Evolutionary conservation across 2,888 invertebrate species (phyloP), one percentile per base, ranked within the genome.

Genomic region (Corbicula japonica): DNA sequence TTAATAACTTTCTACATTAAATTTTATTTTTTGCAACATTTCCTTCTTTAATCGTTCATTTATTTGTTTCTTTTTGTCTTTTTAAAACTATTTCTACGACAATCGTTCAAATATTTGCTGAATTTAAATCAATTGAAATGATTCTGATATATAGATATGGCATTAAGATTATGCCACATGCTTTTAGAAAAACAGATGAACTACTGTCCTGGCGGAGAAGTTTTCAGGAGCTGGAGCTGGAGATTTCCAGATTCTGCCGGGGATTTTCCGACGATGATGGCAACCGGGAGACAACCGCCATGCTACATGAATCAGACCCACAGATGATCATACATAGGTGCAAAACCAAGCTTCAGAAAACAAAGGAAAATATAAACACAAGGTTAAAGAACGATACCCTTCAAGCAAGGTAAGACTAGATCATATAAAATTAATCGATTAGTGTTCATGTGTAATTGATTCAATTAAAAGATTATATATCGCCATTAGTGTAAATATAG

Each of bases 271-370:
- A 58, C 8, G 65, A 44, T 8, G 46, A 63, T 1, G 66, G 38
- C 15, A 70, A 66, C 15, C 21, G 28, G 15, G 73, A 75, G 23
- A 21, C 32, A 30, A 74, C 76, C 1, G 30, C 60, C 15, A 15
- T 58, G n/a, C 8, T 32, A 0, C 54, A 50, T 26, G 78, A 83
- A 12, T 50, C 58, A 0, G 83, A 83, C 34, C 76, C 80, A 30
- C 56, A 75, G n/a, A 75, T 54, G 18, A 56, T 83, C 30, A 30
- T 73, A 3, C 46, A 60, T 18, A 35, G n/a, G 35, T 78, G 78
- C 41, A 83, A 78, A 44, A 66, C 73, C 58, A 83, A 83, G 34
- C 66, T 83, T 12, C 76, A 77, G 68, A 83, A 83, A 50, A 76
- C 83, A 12, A 80, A 76, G 74, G 83, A 83, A n/a, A 83, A 83